Evolutionary conservation across 2,888 invertebrate genomes (phyloP), one percentile per base, ranked within the genome.

Genomic region (Sphaerophoria rueppellii): DNA sequence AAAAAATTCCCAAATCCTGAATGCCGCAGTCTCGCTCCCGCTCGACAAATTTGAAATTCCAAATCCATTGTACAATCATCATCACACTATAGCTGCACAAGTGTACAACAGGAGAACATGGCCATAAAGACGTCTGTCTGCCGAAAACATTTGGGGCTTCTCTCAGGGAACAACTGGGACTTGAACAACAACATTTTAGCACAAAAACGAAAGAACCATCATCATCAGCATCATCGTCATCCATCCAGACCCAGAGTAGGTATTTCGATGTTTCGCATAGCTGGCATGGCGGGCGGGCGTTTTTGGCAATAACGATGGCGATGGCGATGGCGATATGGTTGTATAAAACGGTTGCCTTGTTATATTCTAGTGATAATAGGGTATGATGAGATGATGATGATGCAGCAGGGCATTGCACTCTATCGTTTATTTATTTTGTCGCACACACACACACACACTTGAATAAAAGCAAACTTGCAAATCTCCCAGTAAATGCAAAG

Each of bases 61-160:
- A 77, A 37, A 34, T 24, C 24, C 65, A 65, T 61, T 61, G 57
- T 52, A 70, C n/a, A 32, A 57, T n/a, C 58, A 65, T 67, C 52
- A 57, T 54, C 54, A 63, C 43, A 74, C 65, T 74, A 69, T 4
- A 16, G 16, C 24, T 12, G 74, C 61, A 61, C 46, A 73, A 79
- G 61, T 69, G 63, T 71, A 82, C 63, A 82, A 74, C 74, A 82
- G 78, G 78, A 73, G 78, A 74, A 70, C 78, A 82, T 74, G 78
- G 78, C 78, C 70, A 82, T 82, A 82, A 82, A 82, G 78, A 82
- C 82, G 82, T 82, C 82, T 82, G 82, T 72, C 82, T 81, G 78
- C 70, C 58, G 24, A 57, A 74, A 82, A 78, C 78, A 82, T 74
- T 82, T 82, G 78, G 82, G 78, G 78, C 70, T 82, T 74, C 82